Base-by-base conservation (phyloP, 2,113 vertebrate species). In the Nyctibius bracteatus region DNA sequence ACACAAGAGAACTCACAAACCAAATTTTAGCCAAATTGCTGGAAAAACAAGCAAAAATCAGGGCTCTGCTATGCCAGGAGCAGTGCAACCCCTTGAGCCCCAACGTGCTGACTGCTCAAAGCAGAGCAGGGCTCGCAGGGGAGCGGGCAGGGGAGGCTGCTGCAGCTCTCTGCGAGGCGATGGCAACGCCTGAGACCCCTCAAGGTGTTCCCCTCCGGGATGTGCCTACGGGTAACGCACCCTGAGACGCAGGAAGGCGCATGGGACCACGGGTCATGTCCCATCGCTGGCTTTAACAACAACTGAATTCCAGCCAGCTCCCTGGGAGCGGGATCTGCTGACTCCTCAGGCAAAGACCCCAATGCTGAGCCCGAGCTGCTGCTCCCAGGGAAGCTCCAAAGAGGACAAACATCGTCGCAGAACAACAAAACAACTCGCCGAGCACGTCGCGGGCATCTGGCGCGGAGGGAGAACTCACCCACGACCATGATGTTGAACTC, bases 401-500 rank as follows among this genome's bases (percentile, higher is more conserved):
- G n/a, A 23, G 78, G 47, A 86, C 81, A 88, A 91, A 78, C 73
- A 12, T 12, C 2, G 0, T 1, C 4, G 0, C 6, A 18, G 55
- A 49, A 62, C 67, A 61, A 51, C 3, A 43, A n/a, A 81, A 15
- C 77, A 30, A 41, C 59, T 23, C 0, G 19, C 24, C 0, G 25
- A 77, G 63, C 88, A 37, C 30, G 3, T 15, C 5, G 17, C 4
- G 0, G 23, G 74, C 83, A 65, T 85, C 86, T n/a, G 71, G 37
- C 1, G 7, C 1, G 0, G 12, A 3, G 33, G 23, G 1, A 49
- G 19, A 20, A 98, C 99, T 99, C 96, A 99, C 99, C 99, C 12
- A 99, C 99, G 7, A 99, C 99, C 99, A 99, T 99, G 98, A 99
- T 99, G 98, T 99, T 99, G 97, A 99, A 98, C 97, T 99, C 99